phyloP scores from a whole-genome alignment of 2,113 vertebrate genomes.

The Pholis gunnellus region DNA sequence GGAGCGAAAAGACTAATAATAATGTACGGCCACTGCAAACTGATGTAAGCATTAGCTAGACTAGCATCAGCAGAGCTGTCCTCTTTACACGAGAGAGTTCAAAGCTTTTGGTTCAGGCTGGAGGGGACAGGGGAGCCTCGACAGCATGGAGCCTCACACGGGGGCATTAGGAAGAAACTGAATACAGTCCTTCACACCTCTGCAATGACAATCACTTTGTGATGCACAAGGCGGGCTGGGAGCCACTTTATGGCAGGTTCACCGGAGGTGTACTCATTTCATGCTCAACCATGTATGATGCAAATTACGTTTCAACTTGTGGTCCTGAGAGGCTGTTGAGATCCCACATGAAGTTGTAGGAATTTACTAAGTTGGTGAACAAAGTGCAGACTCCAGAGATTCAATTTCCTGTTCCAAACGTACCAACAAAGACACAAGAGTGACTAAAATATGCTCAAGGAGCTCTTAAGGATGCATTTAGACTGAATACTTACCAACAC shows the following conservation, averaged over 20 bases:
- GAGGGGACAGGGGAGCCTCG: neutral
- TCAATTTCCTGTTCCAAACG: neutral
- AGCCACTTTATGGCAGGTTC: slow-evolving; percentile 26
- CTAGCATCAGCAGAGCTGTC: neutral
- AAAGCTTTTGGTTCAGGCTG: neutral
- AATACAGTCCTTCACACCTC: slow-evolving; percentile 46
- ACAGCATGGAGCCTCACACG: slow-evolving; percentile 6
- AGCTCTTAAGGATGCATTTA: neutral
- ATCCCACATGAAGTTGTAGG: neutral
- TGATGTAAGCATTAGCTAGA: neutral
- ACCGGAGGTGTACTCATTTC: slow-evolving; percentile 23
- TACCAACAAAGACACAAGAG: neutral
- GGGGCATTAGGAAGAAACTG: slow-evolving; percentile 5
- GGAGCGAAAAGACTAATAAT: neutral
- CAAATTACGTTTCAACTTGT: slow-evolving; percentile 20
- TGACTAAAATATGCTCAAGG: neutral
- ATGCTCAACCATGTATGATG: slow-evolving; percentile 24
- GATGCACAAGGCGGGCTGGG: slow-evolving; percentile 12
- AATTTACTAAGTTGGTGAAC: neutral
- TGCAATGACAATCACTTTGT: slow-evolving; percentile 38
- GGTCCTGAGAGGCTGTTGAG: slow-evolving; percentile 17
- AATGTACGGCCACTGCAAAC: neutral
- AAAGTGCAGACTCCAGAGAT: neutral
- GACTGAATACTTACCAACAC: neutral
- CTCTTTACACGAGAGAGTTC: slow-evolving; percentile 1